Evolutionary conservation across 1,140 invertebrate genomes (phyloP), one percentile per base, ranked within the genome.

Genomic region (Zelostemma sp.): DNA sequence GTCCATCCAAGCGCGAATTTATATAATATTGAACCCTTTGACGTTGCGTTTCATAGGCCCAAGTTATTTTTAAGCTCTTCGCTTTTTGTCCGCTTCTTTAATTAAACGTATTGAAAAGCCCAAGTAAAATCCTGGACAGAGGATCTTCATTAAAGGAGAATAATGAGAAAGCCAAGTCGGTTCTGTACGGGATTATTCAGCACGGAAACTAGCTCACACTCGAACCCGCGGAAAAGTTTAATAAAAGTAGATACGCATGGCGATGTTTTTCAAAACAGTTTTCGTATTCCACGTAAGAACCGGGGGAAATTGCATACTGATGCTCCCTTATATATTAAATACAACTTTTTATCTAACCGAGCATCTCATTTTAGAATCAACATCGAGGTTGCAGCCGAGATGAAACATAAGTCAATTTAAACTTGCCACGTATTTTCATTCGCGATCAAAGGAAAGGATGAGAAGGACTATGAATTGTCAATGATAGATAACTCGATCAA

Each of bases 401-500:
- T 47, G 45, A 35, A 64, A 43, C 40, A 41, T 59, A 71, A 75
- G 63, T 72, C 61, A 77, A 75, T 75, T 77, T 75, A 77, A 74
- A 79, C 66, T 79, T 77, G 43, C 40, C 28, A 40, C 38, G 61
- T 46, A 71, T 72, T 76, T 77, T 75, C 73, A 76, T 77, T 72
- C 58, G 56, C 56, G 9, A 48, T 49, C 40, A 18, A 35, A 35
- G 41, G 40, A 40, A 14, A 40, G 46, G 31, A 25, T 33, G 15
- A 6, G 46, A 38, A 55, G 50, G 31, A 45, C 71, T 76, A 75
- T 74, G 76, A 77, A 77, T 79, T 65, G 70, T 73, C 72, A 74
- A 76, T 75, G 73, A 73, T 68, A 74, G 70, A 76, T 74, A 76
- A 76, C 60, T 77, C 63, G 74, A 75, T 76, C 74, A 75, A 73